A percentile compares a stretch with the other conserved stretches of the same genome.
These are phyloP conservation scores for Carollia perspicillata DNA, from an alignment of 2,113 vertebrate genomes.

Conservation along the genomic window DNA sequence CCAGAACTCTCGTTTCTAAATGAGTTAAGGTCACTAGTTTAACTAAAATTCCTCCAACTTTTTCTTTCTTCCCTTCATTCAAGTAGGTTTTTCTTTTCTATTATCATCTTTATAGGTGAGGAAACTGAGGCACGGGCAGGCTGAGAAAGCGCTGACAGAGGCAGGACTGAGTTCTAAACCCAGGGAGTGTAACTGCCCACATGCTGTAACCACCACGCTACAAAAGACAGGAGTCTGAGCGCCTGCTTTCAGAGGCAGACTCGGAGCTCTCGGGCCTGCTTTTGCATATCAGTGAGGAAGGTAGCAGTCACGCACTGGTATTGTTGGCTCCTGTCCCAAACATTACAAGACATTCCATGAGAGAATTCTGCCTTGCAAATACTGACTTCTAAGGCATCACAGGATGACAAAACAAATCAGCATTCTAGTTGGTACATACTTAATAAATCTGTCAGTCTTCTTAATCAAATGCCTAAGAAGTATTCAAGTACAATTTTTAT, in stretches of 20 bases:
- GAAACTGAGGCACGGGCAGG: neutral
- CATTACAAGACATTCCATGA: neutral
- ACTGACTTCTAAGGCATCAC: neutral
- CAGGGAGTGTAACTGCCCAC: neutral
- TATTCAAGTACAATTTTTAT: neutral
- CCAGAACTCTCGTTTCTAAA: neutral
- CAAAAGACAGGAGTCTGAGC: neutral
- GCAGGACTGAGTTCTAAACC: neutral
- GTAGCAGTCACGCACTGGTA: neutral
- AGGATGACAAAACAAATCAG: neutral
- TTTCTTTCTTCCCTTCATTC: neutral
- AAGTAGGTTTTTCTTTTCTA: neutral
- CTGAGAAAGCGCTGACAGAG: neutral
- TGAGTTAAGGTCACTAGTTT: neutral
- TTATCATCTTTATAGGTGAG: neutral
- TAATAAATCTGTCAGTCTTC: neutral
- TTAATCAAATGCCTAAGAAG: neutral
- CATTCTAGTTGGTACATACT: neutral
- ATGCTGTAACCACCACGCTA: neutral
- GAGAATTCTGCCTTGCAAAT: neutral
- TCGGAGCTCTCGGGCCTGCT: neutral
- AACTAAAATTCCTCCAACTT: neutral
- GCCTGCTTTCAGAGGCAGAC: neutral
- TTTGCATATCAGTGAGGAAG: neutral
- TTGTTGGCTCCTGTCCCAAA: neutral